Evolutionary conservation across 2,113 vertebrate genomes (phyloP).

Genomic region (Sebastes schlegelii): DNA sequence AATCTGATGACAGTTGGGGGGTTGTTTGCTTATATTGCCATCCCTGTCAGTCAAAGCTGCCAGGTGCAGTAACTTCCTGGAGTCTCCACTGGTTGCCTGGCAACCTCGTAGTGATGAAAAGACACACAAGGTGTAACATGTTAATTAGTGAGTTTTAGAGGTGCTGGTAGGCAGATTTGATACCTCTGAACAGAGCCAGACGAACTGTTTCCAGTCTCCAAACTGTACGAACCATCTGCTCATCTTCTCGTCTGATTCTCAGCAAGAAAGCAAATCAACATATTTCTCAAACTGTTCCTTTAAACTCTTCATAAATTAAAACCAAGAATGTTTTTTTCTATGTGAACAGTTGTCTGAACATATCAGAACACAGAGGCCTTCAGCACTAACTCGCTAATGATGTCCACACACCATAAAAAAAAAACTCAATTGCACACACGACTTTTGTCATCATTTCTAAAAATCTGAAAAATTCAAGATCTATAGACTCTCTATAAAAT

Average conservation of each 20-base stretch:
- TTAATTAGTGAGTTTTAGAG: background rate
- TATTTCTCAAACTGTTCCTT: background rate
- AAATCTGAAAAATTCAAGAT: background rate
- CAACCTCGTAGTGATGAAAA: background rate
- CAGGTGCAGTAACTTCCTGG: background rate
- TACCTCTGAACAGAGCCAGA: background rate
- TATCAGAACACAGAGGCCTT: conserved; percentile 6
- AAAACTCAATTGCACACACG: background rate
- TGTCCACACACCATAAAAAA: background rate
- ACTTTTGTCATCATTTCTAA: background rate
- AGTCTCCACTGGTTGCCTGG: background rate
- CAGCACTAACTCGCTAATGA: background rate
- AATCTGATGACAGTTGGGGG: background rate
- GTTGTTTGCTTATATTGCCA: too few relatives aligned
- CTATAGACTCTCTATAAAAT: background rate
- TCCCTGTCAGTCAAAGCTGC: background rate
- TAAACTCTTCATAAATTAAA: background rate
- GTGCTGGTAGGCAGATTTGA: background rate
- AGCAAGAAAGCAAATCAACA: background rate
- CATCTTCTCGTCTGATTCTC: background rate
- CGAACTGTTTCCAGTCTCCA: background rate
- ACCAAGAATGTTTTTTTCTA: background rate
- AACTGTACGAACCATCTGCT: background rate
- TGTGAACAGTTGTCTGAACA: conserved; percentile 8
- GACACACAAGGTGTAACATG: background rate